Percentiles rank a stretch among this genome's conserved stretches.
Evolutionary conservation across 2,797 vertebrate species (phyloP).

Genomic region (Hafferia zeledoni): DNA sequence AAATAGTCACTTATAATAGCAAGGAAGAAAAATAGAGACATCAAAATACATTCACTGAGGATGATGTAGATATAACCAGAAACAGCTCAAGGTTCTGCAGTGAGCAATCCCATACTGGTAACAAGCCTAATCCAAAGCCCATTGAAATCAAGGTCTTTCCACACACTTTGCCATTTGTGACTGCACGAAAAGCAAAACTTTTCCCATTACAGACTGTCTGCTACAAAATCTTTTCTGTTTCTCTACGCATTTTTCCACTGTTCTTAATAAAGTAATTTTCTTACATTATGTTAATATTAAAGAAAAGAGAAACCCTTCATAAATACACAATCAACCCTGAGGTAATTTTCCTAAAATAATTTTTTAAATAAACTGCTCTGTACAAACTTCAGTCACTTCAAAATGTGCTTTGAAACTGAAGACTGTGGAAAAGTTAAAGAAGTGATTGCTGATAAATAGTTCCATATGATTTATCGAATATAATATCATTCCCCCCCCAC

Average conservation of each 20-base stretch:
- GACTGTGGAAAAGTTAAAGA: conserved; percentile 81
- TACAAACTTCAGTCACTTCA: conserved; percentile 76
- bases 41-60: background rate
- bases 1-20: background rate
- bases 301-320: conserved; percentile 42
- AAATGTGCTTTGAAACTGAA: conserved; percentile 82
- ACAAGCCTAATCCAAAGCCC: background rate
- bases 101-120: background rate
- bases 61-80: background rate
- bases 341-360: conserved; percentile 82
- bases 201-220: conserved; percentile 28
- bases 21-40: background rate
- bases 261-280: conserved; percentile 70
- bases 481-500: conserved; percentile 73
- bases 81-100: background rate
- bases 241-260: conserved; percentile 58
- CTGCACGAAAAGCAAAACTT: conserved; percentile 26
- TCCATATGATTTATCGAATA: conserved; percentile 81
- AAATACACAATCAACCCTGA: conserved; percentile 73
- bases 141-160: conserved; percentile 11
- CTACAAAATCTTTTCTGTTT: conserved; percentile 45
- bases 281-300: conserved; percentile 64
- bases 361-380: conserved; percentile 68
- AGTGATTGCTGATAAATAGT: conserved; percentile 82
- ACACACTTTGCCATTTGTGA: background rate